Evolutionary conservation across 1,140 invertebrate species (phyloP).

Genomic region (Halesus radiatus): DNA sequence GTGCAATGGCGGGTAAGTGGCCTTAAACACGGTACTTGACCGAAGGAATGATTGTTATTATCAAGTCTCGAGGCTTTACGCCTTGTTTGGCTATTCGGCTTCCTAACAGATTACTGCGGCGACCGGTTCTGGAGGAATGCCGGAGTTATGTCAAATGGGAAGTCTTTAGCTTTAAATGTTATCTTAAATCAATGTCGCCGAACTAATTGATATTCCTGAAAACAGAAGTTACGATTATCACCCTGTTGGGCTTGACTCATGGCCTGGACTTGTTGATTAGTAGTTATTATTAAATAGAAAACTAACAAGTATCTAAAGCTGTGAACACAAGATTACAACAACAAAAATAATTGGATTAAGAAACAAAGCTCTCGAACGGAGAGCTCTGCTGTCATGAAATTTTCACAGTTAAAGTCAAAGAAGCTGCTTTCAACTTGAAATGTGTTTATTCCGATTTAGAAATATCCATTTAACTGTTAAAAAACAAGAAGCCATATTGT

Average conservation of each 20-base stretch:
- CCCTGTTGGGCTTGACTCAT: background rate
- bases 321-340: background rate
- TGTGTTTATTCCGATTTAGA: too few relatives aligned
- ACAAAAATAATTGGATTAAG: too few relatives aligned
- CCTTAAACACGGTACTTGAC: constrained; percentile 53
- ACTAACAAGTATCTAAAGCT: background rate
- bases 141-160: constrained; percentile 47
- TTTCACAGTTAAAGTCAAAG: too few relatives aligned
- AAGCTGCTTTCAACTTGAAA: too few relatives aligned
- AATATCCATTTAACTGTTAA: too few relatives aligned
- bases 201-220: constrained; percentile 30
- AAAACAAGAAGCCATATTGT: too few relatives aligned
- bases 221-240: constrained; percentile 13
- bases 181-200: constrained; percentile 39
- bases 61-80: constrained; percentile 37
- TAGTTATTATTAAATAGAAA: background rate
- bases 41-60: constrained; percentile 48
- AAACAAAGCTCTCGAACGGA: too few relatives aligned
- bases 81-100: background rate
- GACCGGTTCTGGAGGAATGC: constrained; percentile 48
- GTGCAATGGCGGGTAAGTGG: constrained; percentile 41
- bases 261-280: background rate
- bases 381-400: too few relatives aligned
- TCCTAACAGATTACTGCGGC: background rate
- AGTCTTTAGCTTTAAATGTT: constrained; percentile 29